Percentiles rank a stretch among this genome's conserved stretches.
Conservation (phyloP, 2,888 invertebrate species). For the Epirrhoe tristata region DNA sequence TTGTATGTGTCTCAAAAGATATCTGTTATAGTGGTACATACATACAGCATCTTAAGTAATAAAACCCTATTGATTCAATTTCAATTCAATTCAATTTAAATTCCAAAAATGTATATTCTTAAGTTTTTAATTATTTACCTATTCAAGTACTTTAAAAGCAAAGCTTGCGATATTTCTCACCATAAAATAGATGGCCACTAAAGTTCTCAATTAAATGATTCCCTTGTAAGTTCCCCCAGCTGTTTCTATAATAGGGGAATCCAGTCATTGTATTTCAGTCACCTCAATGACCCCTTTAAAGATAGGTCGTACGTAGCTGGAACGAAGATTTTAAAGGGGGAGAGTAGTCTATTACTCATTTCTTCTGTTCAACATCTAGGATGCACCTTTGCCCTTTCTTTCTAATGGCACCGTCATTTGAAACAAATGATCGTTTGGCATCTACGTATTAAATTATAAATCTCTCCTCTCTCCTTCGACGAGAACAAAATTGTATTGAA, state of each 20-base stretch:
- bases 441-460: not conserved
- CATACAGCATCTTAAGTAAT: no score
- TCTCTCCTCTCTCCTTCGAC: constrained; percentile 15
- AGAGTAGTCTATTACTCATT: not conserved
- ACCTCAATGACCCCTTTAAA: constrained; percentile 19
- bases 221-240: constrained; percentile 21
- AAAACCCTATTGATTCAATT: no score
- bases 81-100: no score
- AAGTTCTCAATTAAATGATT: constrained; percentile 27
- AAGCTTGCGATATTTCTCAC: not conserved
- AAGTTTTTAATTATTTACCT: not conserved
- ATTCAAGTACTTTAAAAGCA: not conserved
- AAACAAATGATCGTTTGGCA: not conserved
- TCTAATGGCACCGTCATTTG: not conserved
- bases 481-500: constrained; percentile 50
- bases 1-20: no score
- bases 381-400: not conserved
- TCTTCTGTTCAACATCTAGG: not conserved
- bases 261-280: constrained; percentile 25
- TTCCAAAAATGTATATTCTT: no score
- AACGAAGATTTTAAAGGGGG: constrained; percentile 4
- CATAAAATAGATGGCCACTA: constrained; percentile 1
- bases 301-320: constrained; percentile 7
- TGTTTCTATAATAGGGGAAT: constrained; percentile 21
- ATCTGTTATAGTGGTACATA: no score